These are phyloP conservation scores for Neuroterus valhalla DNA, from an alignment of 1,140 invertebrate genomes.

Conservation along the genomic window DNA sequence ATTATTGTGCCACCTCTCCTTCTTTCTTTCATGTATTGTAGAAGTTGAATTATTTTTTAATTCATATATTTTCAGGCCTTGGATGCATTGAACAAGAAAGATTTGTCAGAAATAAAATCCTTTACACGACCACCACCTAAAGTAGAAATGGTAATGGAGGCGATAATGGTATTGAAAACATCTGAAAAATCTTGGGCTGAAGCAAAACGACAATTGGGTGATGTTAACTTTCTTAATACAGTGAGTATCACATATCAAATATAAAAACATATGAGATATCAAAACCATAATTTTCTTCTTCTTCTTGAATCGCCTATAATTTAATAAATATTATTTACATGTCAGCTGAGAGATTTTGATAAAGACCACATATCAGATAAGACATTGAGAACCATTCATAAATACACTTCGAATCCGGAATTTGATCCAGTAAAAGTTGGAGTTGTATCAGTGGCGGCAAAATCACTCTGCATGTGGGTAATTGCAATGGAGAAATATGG, in stretches of 20 bases:
- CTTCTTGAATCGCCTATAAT: not conserved
- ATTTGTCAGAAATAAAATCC: slow-evolving; percentile 91
- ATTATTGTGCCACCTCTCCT: too few species aligned
- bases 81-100: slow-evolving; percentile 90
- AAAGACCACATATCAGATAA: slow-evolving; percentile 90
- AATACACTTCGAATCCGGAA: slow-evolving; percentile 86
- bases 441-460: slow-evolving; percentile 86
- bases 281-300: not conserved
- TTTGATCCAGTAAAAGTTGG: slow-evolving; percentile 91
- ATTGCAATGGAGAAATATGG: slow-evolving; percentile 92
- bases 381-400: slow-evolving; percentile 85
- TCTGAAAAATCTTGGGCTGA: slow-evolving; percentile 89
- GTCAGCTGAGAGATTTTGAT: slow-evolving; percentile 87
- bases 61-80: slow-evolving; percentile 77
- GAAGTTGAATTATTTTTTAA: slow-evolving; percentile 57
- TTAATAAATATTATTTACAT: slow-evolving; percentile 31
- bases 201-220: slow-evolving; percentile 88
- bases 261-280: not conserved
- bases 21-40: too few species aligned
- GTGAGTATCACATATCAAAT: slow-evolving; percentile 47
- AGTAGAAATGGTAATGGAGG: slow-evolving; percentile 92
- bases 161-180: slow-evolving; percentile 88
- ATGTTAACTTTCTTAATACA: slow-evolving; percentile 83
- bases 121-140: slow-evolving; percentile 88
- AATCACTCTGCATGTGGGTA: slow-evolving; percentile 93